Conservation (phyloP, 2,113 vertebrate species). For the Megaleporinus macrocephalus region DNA sequence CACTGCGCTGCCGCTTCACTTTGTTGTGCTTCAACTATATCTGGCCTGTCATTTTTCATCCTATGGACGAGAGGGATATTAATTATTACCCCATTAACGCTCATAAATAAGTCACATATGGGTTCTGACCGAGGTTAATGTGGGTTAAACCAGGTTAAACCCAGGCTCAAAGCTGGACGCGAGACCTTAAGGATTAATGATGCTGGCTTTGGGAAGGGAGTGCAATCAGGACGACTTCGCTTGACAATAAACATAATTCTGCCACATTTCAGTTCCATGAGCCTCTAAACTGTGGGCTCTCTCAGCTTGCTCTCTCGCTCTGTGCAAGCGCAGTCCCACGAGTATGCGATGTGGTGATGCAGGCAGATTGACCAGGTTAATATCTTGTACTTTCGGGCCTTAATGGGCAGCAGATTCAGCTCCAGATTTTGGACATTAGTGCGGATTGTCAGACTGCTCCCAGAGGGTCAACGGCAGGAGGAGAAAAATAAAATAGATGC, state of each 20-base stretch:
- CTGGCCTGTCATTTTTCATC: constrained; percentile 14
- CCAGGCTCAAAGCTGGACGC: constrained; percentile 6
- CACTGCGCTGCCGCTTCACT: constrained; percentile 8
- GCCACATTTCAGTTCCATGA: too few species aligned
- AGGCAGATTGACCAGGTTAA: constrained; percentile 60
- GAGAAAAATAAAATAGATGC: constrained; percentile 36
- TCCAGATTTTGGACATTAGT: constrained; percentile 54
- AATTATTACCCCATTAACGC: constrained; percentile 44
- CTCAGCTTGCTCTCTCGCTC: background rate
- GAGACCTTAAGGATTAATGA: background rate
- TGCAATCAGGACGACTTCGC: too few species aligned
- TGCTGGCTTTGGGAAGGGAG: background rate
- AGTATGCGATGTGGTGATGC: constrained; percentile 32
- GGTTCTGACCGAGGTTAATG: constrained; percentile 49
- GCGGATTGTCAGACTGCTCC: constrained; percentile 38
- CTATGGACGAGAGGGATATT: constrained; percentile 31
- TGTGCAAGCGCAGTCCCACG: constrained; percentile 30
- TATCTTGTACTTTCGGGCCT: constrained; percentile 51
- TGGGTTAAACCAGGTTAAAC: constrained; percentile 42
- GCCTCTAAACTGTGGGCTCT: too few species aligned
- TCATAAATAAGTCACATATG: constrained; percentile 46
- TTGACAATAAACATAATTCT: too few species aligned
- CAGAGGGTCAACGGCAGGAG: constrained; percentile 38
- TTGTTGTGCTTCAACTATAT: background rate
- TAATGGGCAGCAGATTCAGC: constrained; percentile 46